Evolutionary conservation across 2,888 invertebrate species (phyloP).

Genomic region (Cyrtodaria siliqua): DNA sequence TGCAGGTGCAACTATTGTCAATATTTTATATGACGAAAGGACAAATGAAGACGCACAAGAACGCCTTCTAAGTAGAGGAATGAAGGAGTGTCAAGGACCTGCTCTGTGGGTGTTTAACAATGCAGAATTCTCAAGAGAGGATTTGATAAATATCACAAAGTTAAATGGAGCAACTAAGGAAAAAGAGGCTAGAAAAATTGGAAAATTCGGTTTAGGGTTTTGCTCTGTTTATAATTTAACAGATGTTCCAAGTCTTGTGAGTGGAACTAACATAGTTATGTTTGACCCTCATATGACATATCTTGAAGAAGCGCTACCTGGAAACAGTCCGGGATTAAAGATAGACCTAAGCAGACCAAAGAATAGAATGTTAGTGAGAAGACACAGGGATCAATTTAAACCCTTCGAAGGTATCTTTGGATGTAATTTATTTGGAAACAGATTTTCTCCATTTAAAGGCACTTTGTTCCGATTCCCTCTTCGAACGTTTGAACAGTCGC

Average conservation of each 20-base stretch:
- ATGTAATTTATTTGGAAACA: constrained; percentile 47
- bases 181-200: constrained; percentile 78
- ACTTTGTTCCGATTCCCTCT: constrained; percentile 84
- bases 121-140: constrained; percentile 79
- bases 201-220: constrained; percentile 83
- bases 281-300: constrained; percentile 83
- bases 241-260: constrained; percentile 84
- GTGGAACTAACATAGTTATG: constrained; percentile 80
- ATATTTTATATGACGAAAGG: constrained; percentile 80
- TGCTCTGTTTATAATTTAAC: constrained; percentile 84
- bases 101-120: constrained; percentile 83
- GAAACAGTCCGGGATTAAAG: constrained; percentile 71
- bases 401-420: constrained; percentile 76
- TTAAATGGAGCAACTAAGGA: constrained; percentile 82
- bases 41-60: constrained; percentile 69
- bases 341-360: constrained; percentile 62
- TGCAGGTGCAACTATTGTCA: constrained; percentile 73
- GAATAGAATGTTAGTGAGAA: constrained; percentile 51
- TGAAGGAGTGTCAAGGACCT: constrained; percentile 82
- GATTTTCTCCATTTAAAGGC: constrained; percentile 59
- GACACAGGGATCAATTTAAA: constrained; percentile 70
- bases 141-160: constrained; percentile 81
- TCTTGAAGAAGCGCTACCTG: constrained; percentile 69
- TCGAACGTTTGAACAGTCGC: constrained; percentile 62
- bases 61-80: constrained; percentile 75